Evolutionary conservation across 2,797 vertebrate species (phyloP).

Genomic region (Girardinus metallicus): DNA sequence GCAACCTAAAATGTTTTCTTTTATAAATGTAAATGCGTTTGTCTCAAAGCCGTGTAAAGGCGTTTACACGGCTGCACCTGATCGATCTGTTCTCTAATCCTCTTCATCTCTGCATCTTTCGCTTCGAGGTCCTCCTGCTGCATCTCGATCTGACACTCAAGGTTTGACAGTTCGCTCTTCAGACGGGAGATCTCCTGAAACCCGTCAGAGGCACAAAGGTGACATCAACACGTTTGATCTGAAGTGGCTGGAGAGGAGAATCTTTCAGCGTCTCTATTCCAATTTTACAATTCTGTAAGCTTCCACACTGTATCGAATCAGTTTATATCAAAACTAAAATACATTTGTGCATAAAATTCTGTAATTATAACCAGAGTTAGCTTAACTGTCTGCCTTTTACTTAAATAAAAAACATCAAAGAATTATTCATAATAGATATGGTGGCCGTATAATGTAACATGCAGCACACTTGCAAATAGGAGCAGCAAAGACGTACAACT

Average conservation of each 20-base stretch:
- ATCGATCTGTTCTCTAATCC: conserved; percentile 82
- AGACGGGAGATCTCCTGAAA: conserved; percentile 90
- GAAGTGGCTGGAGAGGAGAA: background rate
- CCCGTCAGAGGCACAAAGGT: conserved; percentile 1
- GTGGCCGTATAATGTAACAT: no score
- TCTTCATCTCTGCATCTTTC: conserved; percentile 78
- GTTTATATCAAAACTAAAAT: no score
- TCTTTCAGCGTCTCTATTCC: no score
- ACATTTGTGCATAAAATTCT: no score
- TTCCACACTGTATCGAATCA: no score
- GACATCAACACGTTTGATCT: background rate
- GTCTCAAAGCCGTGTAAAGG: background rate
- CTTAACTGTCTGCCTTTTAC: no score
- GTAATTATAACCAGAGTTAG: no score
- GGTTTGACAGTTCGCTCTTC: conserved; percentile 88
- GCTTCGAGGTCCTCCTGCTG: conserved; percentile 78
- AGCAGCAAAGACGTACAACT: no score
- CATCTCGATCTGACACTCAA: conserved; percentile 82
- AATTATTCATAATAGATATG: no score
- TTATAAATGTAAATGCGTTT: background rate
- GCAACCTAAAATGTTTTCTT: background rate
- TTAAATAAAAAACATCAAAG: no score
- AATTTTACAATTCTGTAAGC: no score
- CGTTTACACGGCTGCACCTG: conserved; percentile 74
- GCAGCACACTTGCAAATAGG: no score